Base-by-base conservation (phyloP, 2,888 invertebrate species). In the Hartigia nigra region DNA sequence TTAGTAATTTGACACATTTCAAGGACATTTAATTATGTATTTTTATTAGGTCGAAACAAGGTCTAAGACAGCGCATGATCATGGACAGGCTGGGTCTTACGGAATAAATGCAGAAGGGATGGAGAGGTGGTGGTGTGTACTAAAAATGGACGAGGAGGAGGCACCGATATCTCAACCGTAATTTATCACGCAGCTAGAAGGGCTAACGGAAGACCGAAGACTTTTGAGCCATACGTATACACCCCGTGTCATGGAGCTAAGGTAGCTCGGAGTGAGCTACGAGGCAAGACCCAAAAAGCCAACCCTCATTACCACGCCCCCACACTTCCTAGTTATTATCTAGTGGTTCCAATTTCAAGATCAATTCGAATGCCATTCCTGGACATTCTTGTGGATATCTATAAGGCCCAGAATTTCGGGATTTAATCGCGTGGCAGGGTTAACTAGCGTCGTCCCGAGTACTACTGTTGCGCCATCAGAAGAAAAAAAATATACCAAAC, bases 221-320 rank as follows among this genome's bases (percentile, higher is more conserved):
- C 78, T 36, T 23, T 37, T 12, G 76, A 35, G 76, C 69, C 76
- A 74, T 72, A 72, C 72, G 72, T 32, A 12, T 79, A 37, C 36
- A 37, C 74, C 78, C 72, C 76, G 32, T 76, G n/a, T 31, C 55
- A 55, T 32, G 39, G 12, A 32, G 76, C 31, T 31, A n/a, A 55
- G 37, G 69, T 34, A 55, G 74, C 74, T 23, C 36, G 75, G 76
- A 72, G 69, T 74, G 77, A 79, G 77, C 77, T 77, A 77, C 35
- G 78, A 79, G 79, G 80, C 78, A 76, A 77, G 82, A 79, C 79
- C 82, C 74, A 32, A 36, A 72, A 34, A 76, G 76, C 83, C 83
- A 84, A 85, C 86, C 85, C 87, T 89, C 89, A 88, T 89, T 87
- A 90, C 89, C 89, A 88, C 89, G 89, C 89, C 88, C 85, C 83